phyloP scores from a whole-genome alignment of 2,888 invertebrate genomes.

The Parthenolecanium corni region DNA sequence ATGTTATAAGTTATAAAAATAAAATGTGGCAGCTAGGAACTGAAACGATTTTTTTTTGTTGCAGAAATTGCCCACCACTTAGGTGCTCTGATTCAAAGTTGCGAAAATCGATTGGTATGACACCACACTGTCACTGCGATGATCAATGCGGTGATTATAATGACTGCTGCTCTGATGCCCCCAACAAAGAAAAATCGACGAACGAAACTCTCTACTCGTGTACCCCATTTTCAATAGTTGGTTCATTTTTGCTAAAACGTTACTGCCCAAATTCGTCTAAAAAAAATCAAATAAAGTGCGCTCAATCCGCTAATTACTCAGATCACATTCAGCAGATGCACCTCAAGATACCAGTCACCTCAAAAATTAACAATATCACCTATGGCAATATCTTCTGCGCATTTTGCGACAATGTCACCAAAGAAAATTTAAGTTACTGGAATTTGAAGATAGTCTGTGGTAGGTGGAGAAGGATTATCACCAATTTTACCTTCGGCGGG shows the following conservation, averaged over 20 bases:
- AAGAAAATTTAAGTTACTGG: neutral
- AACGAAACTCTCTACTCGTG: neutral
- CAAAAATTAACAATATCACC: neutral
- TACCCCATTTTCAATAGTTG: neutral
- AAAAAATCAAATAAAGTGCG: neutral
- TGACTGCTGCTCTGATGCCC: neutral
- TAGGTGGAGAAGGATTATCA: neutral
- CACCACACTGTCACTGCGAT: neutral
- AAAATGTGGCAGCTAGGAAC: too few species aligned
- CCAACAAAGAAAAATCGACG: neutral
- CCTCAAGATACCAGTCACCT: neutral
- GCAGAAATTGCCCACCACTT: too few species aligned
- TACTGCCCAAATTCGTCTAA: neutral
- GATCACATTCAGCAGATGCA: neutral
- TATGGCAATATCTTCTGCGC: slow-evolving; percentile 13
- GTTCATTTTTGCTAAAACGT: neutral
- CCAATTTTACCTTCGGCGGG: neutral
- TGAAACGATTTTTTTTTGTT: too few species aligned
- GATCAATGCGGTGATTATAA: neutral
- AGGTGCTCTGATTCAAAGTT: too few species aligned
- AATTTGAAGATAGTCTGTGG: neutral
- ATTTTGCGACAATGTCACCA: neutral
- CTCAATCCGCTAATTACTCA: neutral
- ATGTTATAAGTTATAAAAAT: too few species aligned
- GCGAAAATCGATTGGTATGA: neutral